phyloP scores from a whole-genome alignment of 53 echinoderm and acorn worm genomes.

The Holothuria scabra region DNA sequence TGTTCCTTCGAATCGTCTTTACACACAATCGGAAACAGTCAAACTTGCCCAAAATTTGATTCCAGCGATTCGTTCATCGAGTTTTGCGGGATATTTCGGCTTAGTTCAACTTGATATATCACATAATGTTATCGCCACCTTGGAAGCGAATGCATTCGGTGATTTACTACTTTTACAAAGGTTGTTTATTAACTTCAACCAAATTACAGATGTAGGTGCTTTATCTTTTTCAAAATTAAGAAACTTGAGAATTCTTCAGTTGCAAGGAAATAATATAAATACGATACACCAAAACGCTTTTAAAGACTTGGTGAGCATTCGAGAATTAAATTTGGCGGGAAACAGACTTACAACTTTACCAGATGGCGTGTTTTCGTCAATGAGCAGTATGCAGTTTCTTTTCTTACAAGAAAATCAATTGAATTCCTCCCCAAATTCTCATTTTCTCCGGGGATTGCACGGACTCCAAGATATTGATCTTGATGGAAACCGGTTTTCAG shows the following conservation, averaged over 20 bases:
- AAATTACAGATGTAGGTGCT: conserved; percentile 65
- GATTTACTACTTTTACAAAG: conserved; percentile 45
- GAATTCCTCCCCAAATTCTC: conserved; percentile 47
- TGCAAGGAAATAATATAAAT: conserved; percentile 80
- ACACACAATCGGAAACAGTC: conserved; percentile 56
- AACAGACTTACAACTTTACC: conserved; percentile 74
- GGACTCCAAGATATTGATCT: conserved; percentile 79
- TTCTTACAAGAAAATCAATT: conserved; percentile 83
- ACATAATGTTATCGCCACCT: conserved; percentile 67
- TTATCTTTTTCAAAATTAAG: conserved; percentile 64
- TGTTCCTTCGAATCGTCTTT: conserved; percentile 61
- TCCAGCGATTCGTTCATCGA: conserved; percentile 46
- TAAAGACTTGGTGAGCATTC: conserved; percentile 62
- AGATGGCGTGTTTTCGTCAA: conserved; percentile 64
- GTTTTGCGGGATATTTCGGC: conserved; percentile 64
- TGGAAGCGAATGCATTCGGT: conserved; percentile 70
- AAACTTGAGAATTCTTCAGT: conserved; percentile 61
- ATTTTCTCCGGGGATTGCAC: conserved; percentile 65
- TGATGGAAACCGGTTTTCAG: conserved; percentile 80
- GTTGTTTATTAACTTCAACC: conserved; percentile 72
- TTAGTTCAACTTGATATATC: conserved; percentile 71
- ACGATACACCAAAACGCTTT: conserved; percentile 69
- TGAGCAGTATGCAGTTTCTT: conserved; percentile 67
- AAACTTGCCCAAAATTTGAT: conserved; percentile 85
- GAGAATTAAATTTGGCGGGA: conserved; percentile 81